A percentile compares a stretch with the other conserved stretches of the same genome.
Evolutionary conservation across 2,797 vertebrate species (phyloP).

Genomic region (Catamblyrhynchus diadema): DNA sequence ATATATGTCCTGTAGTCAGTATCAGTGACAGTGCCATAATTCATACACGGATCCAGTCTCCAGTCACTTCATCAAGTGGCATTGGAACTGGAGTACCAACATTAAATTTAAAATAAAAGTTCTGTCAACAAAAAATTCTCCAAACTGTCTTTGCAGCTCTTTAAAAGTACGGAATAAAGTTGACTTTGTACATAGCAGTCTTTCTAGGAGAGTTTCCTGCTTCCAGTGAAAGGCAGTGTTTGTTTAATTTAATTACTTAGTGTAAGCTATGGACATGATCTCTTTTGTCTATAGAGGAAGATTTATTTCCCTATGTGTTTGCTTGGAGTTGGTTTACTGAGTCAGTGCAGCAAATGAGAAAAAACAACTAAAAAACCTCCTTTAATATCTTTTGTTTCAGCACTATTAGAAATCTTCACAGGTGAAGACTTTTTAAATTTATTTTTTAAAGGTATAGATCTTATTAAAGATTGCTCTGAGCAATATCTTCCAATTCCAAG

Average conservation of each 20-base stretch:
- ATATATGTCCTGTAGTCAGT: background rate
- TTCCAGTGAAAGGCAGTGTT: background rate
- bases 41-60: background rate
- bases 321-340: background rate
- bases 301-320: background rate
- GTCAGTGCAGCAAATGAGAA: background rate
- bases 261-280: background rate
- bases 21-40: background rate
- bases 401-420: background rate
- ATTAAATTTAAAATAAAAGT: background rate
- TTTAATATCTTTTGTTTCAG: background rate
- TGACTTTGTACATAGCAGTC: background rate
- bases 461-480: slow-evolving; percentile 7
- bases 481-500: background rate
- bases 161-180: background rate
- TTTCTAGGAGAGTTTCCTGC: background rate
- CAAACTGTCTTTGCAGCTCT: background rate
- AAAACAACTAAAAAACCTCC: background rate
- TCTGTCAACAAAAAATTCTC: background rate
- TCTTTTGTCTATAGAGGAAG: background rate
- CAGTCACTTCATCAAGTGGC: background rate
- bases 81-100: background rate
- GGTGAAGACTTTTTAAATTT: background rate
- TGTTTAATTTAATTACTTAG: background rate
- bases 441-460: background rate